Conservation (phyloP, 2,888 invertebrate species). For the Drosophila imparisetae region DNA sequence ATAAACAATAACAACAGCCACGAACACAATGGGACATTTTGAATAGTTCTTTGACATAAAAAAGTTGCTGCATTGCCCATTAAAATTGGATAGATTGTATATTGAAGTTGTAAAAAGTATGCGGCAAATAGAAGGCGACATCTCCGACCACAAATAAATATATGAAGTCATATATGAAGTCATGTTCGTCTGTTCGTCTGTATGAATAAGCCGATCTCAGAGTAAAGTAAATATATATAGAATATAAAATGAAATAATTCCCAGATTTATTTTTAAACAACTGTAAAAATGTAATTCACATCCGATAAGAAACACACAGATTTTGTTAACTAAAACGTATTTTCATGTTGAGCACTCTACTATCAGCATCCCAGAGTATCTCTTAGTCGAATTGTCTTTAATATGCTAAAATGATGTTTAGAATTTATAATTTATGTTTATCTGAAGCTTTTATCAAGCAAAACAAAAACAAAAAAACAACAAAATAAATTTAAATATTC, state of each 20-base stretch:
- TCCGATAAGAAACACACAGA: background rate
- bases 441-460: background rate
- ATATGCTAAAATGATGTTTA: fast-evolving
- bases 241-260: background rate
- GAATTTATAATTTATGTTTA: background rate
- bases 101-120: background rate
- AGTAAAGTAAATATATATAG: background rate
- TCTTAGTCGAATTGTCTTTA: background rate
- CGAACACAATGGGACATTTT: slow-evolving; percentile 9
- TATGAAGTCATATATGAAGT: too few species aligned
- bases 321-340: background rate
- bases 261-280: background rate
- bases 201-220: background rate
- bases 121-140: background rate
- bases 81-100: background rate
- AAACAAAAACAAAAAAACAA: background rate
- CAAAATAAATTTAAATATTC: background rate
- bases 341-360: background rate
- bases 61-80: background rate
- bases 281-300: background rate
- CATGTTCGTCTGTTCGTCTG: background rate
- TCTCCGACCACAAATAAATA: background rate
- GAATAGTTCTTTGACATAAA: background rate
- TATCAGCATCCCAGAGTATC: background rate
- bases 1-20: slow-evolving; percentile 28